Base-by-base conservation (phyloP, 2,797 vertebrate genomes). In the Eospalax fontanierii region DNA sequence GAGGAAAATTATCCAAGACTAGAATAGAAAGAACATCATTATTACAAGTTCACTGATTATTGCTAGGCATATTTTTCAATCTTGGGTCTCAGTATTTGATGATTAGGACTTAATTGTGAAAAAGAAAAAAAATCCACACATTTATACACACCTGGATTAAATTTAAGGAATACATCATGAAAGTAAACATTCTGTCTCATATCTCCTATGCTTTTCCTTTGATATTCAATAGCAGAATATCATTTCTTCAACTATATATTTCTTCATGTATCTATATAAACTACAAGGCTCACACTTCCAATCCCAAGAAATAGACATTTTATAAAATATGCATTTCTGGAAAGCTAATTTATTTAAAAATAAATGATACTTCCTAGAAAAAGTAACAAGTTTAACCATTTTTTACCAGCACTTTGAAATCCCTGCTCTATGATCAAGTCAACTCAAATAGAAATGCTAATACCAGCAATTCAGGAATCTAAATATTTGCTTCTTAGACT, bases 341-440 rank as follows among this genome's bases (percentile, higher is more conserved):
- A 18, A 93, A 90, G 33, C 38, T 75, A 71, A 28, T 66, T 87
- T 38, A 0, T 73, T 79, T 83, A 73, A 83, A 74, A 74, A 78
- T 82, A 92, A 76, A 54, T 35, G 0, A n/a, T 15, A 33, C 1
- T 19, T 5, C 19, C 35, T 30, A 78, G 21, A 90, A 93, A 43
- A 88, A 54, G 11, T 26, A 46, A 63, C 65, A 4, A 5, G 15
- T 76, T 86, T 33, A 40, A 78, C 14, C 7, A 74, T 57, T 54
- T 21, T 78, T 83, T 15, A 92, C 22, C 9, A 82, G 86, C 8
- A 91, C 19, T 66, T 78, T 89, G 21, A 24, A 92, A 87, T 68
- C 16, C 2, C 19, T 74, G 63, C 24, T 28, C 28, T 65, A 65
- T 28, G 8, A 54, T 14, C 50, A 54, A 7, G 28, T 28, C 63